Evolutionary conservation across 2,797 vertebrate species (phyloP).

Genomic region (Enteromius anoplus): DNA sequence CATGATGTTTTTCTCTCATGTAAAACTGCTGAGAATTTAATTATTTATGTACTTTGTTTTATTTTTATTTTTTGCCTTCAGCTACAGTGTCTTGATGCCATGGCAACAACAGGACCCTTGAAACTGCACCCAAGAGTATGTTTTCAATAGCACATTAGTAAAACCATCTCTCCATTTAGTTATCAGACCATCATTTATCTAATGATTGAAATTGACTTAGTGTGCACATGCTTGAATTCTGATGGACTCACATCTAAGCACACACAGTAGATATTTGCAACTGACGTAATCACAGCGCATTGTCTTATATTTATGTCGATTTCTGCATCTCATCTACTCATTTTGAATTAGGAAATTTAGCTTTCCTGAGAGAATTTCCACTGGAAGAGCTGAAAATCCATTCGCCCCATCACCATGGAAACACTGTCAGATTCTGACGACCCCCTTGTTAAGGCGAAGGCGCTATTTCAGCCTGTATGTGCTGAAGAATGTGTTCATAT

Average conservation of each 20-base stretch:
- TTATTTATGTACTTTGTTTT: neutral
- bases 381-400: constrained; percentile 47
- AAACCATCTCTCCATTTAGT: constrained; percentile 24
- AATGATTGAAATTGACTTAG: constrained; percentile 34
- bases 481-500: constrained; percentile 4
- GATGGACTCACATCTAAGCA: neutral
- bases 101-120: constrained; percentile 47
- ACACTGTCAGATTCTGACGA: constrained; percentile 54
- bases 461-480: constrained; percentile 23
- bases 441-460: constrained; percentile 33
- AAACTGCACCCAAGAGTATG: constrained; percentile 12
- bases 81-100: constrained; percentile 48
- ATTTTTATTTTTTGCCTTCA: constrained; percentile 9
- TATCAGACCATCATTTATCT: constrained; percentile 45
- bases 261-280: constrained; percentile 1
- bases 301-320: neutral
- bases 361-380: constrained; percentile 51
- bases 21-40: neutral
- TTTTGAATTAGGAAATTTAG: constrained; percentile 36
- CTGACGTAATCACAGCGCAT: neutral
- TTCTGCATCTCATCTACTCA: constrained; percentile 10
- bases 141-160: constrained; percentile 17
- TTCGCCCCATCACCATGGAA: constrained; percentile 59
- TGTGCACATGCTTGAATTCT: constrained; percentile 13
- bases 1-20: neutral